Evolutionary conservation across 2,888 invertebrate species (phyloP).

Genomic region (Parnassius mnemosyne): DNA sequence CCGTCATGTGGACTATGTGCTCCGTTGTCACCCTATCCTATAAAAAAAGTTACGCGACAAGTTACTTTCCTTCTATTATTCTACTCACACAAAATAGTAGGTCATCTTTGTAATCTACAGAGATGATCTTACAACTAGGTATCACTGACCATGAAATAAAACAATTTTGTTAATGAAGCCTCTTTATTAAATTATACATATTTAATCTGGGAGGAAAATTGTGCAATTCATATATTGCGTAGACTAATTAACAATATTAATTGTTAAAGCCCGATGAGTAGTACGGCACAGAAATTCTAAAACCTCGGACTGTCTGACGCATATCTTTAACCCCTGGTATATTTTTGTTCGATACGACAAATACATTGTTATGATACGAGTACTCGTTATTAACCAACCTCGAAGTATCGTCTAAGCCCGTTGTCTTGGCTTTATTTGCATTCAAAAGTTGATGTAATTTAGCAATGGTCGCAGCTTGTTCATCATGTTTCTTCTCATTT

Average conservation of each 20-base stretch:
- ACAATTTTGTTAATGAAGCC: too few relatives aligned
- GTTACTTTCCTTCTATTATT: too few relatives aligned
- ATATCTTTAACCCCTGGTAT: not conserved
- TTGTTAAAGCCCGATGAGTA: not conserved
- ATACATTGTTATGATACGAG: slow-evolving; percentile 2
- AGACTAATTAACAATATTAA: not conserved
- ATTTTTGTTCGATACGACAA: slow-evolving; percentile 2
- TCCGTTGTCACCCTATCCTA: too few relatives aligned
- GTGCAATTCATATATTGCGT: too few relatives aligned
- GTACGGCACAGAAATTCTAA: not conserved
- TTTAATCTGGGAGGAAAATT: too few relatives aligned
- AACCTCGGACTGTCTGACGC: not conserved
- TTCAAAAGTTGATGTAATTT: slow-evolving; percentile 55
- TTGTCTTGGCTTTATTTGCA: slow-evolving; percentile 35
- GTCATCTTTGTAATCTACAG: too few relatives aligned
- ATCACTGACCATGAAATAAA: too few relatives aligned
- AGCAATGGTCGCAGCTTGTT: slow-evolving; percentile 57
- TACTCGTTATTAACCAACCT: slow-evolving; percentile 2
- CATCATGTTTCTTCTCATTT: slow-evolving; percentile 64
- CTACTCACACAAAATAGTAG: too few relatives aligned
- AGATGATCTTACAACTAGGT: too few relatives aligned
- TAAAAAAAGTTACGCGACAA: too few relatives aligned
- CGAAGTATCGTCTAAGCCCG: slow-evolving; percentile 1
- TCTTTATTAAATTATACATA: too few relatives aligned
- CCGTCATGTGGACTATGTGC: too few relatives aligned